phyloP scores from a whole-genome alignment of 2,797 vertebrate genomes.

The Otolemur crassicaudatus region DNA sequence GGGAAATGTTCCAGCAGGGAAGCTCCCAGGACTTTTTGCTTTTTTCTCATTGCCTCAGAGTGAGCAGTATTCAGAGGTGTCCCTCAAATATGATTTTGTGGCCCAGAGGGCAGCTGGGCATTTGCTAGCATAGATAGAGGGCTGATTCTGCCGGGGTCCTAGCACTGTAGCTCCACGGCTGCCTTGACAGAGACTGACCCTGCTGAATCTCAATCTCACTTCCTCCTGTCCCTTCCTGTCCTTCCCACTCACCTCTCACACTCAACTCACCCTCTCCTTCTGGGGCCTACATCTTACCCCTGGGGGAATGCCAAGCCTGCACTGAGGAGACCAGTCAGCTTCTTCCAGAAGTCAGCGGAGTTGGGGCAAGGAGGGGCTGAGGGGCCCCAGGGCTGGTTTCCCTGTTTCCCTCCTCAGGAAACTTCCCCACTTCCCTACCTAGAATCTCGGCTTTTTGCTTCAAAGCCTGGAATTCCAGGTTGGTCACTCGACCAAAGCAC shows the following conservation, averaged over 20 bases:
- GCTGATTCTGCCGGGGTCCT: neutral
- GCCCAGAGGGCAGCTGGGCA: neutral
- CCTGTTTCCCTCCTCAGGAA: neutral
- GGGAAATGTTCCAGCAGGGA: neutral
- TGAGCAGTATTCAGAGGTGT: neutral
- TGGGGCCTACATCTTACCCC: neutral
- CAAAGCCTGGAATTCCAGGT: neutral
- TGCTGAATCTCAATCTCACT: slow-evolving; percentile 24
- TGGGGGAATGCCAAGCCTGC: neutral
- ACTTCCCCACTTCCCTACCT: neutral
- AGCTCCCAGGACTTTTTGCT: neutral
- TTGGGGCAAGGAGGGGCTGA: neutral
- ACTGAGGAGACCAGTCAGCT: neutral
- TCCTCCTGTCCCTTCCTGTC: slow-evolving; percentile 61
- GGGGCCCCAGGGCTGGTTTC: neutral
- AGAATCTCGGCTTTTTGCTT: neutral
- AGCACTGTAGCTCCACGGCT: neutral
- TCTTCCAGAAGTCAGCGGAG: slow-evolving; percentile 33
- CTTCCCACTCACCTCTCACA: slow-evolving; percentile 20
- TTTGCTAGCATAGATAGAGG: neutral
- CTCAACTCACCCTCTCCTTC: neutral
- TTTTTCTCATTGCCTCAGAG: neutral
- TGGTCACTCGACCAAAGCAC: neutral
- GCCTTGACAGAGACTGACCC: neutral
- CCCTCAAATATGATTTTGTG: neutral